Evolutionary conservation across 1,140 invertebrate species (phyloP).

Genomic region (Hypsibius dujardini): DNA sequence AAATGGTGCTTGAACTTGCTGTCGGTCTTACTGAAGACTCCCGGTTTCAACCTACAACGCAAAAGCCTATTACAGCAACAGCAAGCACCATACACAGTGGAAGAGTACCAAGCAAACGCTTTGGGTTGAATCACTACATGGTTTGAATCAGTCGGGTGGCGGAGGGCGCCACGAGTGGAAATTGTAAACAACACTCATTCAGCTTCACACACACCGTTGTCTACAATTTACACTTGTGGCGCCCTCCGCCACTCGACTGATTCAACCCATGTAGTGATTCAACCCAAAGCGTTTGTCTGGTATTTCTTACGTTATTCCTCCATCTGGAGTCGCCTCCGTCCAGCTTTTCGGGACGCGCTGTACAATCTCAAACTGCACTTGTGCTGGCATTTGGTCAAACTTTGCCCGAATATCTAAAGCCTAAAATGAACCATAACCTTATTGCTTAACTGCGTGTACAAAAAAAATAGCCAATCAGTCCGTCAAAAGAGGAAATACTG

Average conservation of each 20-base stretch:
- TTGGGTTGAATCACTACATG: neutral
- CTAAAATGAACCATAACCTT: neutral
- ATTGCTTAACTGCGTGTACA: neutral
- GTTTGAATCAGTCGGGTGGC: neutral
- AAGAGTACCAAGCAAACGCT: neutral
- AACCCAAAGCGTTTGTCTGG: neutral
- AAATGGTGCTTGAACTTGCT: neutral
- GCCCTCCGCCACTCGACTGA: no score
- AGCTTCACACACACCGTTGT: no score
- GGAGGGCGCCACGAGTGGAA: no score
- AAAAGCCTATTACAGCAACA: neutral
- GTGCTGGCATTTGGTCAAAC: neutral
- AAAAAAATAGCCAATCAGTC: neutral
- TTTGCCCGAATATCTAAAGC: neutral
- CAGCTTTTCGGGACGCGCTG: neutral
- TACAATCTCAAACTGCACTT: conserved; percentile 6
- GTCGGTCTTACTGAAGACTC: neutral
- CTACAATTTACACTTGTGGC: no score
- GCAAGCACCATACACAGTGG: neutral
- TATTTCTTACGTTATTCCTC: neutral
- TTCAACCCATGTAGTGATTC: no score
- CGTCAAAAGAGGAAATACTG: neutral
- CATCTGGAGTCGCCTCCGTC: neutral
- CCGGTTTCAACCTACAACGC: neutral
- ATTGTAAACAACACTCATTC: no score